phyloP scores from a whole-genome alignment of 1,140 invertebrate species.

The Drosophila willistoni region DNA sequence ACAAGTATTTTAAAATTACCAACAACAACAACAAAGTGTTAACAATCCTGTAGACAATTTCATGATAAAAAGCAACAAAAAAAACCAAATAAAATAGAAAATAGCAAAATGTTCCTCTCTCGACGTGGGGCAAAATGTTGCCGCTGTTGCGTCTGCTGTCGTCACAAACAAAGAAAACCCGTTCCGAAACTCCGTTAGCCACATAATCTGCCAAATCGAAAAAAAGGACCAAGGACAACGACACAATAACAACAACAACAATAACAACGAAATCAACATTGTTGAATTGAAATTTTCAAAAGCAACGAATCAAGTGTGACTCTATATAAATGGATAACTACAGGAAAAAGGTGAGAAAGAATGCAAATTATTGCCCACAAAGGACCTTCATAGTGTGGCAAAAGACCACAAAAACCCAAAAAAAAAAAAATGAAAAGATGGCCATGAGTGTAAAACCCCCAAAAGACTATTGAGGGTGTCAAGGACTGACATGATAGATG shows the following conservation, averaged over 20 bases:
- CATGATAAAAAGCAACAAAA: not conserved
- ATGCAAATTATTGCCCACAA: not conserved
- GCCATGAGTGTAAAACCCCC: conserved; percentile 1
- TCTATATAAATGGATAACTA: conserved; percentile 75
- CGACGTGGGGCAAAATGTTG: conserved; percentile 53
- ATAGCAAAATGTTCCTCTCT: conserved; percentile 47
- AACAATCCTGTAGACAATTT: not conserved
- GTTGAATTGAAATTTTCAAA: conserved; percentile 29
- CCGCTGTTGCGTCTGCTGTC: conserved; percentile 70
- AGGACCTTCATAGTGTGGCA: not conserved
- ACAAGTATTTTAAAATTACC: not conserved
- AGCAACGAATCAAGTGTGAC: not conserved
- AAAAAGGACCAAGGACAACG: conserved; percentile 24
- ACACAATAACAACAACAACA: conserved; percentile 25
- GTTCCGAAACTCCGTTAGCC: conserved; percentile 41
- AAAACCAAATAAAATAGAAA: conserved; percentile 10
- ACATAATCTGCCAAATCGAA: not conserved
- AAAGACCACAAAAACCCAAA: not conserved
- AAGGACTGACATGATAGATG: conserved; percentile 6
- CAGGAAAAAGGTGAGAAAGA: conserved; percentile 74
- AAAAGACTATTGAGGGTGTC: conserved; percentile 2
- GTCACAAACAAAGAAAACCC: conserved; percentile 72
- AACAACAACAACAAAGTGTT: not conserved
- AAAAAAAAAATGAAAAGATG: not conserved
- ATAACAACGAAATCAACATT: conserved; percentile 44